Conservation (phyloP, 1,140 invertebrate species). For the Drosophila ficusphila region DNA sequence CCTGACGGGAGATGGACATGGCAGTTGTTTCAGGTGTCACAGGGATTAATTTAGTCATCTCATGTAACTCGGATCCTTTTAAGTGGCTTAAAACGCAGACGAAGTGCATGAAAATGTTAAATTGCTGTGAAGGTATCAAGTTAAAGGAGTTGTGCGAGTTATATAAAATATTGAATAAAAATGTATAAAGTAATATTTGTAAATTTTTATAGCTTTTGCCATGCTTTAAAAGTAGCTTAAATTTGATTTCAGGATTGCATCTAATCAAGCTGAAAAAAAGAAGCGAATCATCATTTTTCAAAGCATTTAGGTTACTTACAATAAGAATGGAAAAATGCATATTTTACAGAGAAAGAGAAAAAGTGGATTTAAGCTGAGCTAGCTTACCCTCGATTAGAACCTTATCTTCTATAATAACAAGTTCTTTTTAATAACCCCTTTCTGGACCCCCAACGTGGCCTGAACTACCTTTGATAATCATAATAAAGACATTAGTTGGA, state of each 20-base stretch:
- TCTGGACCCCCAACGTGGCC: neutral
- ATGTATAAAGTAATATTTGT: no score
- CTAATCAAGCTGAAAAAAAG: no score
- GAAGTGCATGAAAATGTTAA: neutral
- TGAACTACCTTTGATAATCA: constrained; percentile 3
- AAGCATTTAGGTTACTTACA: no score
- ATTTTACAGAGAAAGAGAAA: neutral
- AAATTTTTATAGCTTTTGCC: no score
- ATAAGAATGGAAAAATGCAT: no score
- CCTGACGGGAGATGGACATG: constrained; percentile 36
- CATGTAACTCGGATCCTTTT: neutral
- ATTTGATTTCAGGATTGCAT: no score
- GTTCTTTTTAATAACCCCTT: neutral
- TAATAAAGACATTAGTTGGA: constrained; percentile 50
- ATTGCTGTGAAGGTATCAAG: neutral
- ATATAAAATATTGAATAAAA: no score
- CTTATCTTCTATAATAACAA: neutral
- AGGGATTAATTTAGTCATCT: constrained; percentile 21
- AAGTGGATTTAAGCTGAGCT: neutral
- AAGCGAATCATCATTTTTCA: no score
- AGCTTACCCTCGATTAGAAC: neutral
- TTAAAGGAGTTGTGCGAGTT: no score
- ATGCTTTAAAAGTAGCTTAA: no score
- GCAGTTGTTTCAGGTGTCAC: constrained; percentile 36
- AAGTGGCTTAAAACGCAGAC: neutral